Percentiles rank a stretch among this genome's conserved stretches.
Evolutionary conservation across 2,797 vertebrate species (phyloP).

Genomic region (Nasua narica): DNA sequence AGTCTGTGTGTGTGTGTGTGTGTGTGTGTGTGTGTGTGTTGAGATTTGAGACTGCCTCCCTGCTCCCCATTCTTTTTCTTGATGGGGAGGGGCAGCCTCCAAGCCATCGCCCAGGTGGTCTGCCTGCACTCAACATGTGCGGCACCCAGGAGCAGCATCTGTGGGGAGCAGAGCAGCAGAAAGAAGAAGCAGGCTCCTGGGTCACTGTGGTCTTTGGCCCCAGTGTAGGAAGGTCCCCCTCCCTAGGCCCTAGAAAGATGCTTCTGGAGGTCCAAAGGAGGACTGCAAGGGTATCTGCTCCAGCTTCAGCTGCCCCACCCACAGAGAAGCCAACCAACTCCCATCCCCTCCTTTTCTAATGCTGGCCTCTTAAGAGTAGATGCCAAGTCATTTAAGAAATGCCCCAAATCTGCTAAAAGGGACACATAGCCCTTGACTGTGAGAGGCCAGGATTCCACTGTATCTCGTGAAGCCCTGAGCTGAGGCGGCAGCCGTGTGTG

Average conservation of each 20-base stretch:
- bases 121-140: neutral
- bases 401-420: neutral
- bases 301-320: neutral
- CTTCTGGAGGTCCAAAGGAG: neutral
- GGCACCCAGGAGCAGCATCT: neutral
- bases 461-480: neutral
- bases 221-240: neutral
- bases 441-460: neutral
- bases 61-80: neutral
- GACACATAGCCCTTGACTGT: neutral
- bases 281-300: neutral
- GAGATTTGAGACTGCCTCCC: neutral
- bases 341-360: neutral
- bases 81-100: neutral
- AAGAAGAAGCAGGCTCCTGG: neutral
- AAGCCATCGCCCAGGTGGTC: neutral
- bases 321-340: neutral
- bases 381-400: neutral
- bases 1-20: neutral
- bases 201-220: neutral
- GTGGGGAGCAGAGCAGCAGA: neutral
- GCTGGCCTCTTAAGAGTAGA: neutral
- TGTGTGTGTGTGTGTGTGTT: neutral
- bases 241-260: neutral
- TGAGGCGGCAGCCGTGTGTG: neutral